Evolutionary conservation across 2,888 invertebrate species (phyloP).

Genomic region (Athalia circularis): DNA sequence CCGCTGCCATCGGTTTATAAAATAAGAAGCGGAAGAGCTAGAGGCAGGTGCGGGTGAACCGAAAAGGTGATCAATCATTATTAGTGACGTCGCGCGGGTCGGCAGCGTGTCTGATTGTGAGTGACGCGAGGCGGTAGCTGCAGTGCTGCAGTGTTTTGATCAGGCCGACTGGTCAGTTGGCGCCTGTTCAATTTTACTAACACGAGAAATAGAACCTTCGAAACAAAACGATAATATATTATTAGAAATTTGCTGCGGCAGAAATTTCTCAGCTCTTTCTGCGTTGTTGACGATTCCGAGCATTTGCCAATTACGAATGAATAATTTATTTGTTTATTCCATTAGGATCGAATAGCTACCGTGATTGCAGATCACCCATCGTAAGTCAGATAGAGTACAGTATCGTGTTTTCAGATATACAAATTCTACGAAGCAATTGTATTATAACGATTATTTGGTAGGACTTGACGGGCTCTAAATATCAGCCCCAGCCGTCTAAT

Average conservation of each 20-base stretch:
- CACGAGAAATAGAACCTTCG: slow-evolving; percentile 15
- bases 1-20: slow-evolving; percentile 10
- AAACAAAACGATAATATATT: neutral
- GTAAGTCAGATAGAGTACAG: neutral
- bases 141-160: slow-evolving; percentile 32
- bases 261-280: neutral
- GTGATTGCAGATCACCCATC: neutral
- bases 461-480: neutral
- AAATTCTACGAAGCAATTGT: neutral
- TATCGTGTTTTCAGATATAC: neutral
- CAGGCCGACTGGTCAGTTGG: slow-evolving; percentile 38
- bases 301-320: too few species aligned
- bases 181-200: slow-evolving; percentile 37
- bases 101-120: slow-evolving; percentile 31
- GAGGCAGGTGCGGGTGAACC: slow-evolving; percentile 40
- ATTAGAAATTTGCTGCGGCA: neutral
- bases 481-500: neutral
- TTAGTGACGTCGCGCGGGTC: slow-evolving; percentile 38
- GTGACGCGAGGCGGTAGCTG: slow-evolving; percentile 39
- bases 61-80: slow-evolving; percentile 40
- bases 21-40: slow-evolving; percentile 26
- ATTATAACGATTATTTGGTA: neutral
- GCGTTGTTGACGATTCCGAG: neutral
- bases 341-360: neutral
- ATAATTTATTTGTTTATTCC: too few species aligned